These are phyloP conservation scores for Auanema freiburgensis DNA, from an alignment of 2,888 invertebrate genomes.

Conservation along the genomic window DNA sequence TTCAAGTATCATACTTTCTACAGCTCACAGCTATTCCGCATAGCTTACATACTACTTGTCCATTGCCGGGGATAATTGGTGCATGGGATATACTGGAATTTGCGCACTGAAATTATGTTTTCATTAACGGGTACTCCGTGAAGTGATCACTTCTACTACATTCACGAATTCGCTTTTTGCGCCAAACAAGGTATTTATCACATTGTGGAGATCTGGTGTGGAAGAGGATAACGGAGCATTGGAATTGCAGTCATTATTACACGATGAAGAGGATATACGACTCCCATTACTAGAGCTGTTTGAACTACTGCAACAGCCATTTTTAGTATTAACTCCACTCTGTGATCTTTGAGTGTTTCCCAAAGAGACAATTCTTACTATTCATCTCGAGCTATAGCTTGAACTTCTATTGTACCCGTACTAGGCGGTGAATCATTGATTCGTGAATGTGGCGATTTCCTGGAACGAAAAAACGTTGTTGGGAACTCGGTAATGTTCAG, in stretches of 20 bases:
- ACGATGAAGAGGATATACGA: not conserved
- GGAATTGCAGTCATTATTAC: not conserved
- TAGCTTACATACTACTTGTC: constrained; percentile 12
- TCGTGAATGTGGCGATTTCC: constrained; percentile 6
- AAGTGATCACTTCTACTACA: not conserved
- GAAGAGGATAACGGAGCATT: not conserved
- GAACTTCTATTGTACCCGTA: too few species aligned
- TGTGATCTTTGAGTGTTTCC: too few species aligned
- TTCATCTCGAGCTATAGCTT: too few species aligned
- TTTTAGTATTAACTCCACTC: too few species aligned
- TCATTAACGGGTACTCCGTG: not conserved
- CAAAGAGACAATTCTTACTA: too few species aligned
- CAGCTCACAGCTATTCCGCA: constrained; percentile 21
- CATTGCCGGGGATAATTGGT: constrained; percentile 17
- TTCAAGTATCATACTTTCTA: constrained; percentile 14
- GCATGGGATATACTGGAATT: not conserved
- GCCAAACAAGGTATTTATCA: too few species aligned
- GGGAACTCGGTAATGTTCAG: not conserved
- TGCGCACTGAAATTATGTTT: not conserved
- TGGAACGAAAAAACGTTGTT: not conserved
- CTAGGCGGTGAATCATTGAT: too few species aligned
- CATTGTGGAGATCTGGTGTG: too few species aligned
- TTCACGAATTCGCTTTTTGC: too few species aligned
- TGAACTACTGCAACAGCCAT: too few species aligned
- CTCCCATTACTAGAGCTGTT: too few species aligned